phyloP scores from a whole-genome alignment of 2,888 invertebrate species.

The Troilus luridus region DNA sequence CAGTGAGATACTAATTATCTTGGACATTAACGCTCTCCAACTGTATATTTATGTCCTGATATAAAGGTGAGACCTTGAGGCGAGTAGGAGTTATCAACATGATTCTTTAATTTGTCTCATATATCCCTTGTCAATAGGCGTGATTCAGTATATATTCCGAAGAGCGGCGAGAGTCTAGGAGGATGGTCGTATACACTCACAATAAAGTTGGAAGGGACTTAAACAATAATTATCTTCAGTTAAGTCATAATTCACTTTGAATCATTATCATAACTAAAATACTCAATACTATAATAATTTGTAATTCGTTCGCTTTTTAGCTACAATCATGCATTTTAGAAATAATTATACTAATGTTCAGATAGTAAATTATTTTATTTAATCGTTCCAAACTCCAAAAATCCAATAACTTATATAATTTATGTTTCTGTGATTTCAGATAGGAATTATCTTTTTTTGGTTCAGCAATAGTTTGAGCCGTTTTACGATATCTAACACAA shows the following conservation, averaged over 20 bases:
- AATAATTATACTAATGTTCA: background rate
- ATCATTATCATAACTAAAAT: background rate
- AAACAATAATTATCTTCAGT: too few species aligned
- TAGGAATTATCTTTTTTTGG: too few species aligned
- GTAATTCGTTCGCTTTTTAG: background rate
- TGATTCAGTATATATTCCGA: background rate
- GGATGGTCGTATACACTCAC: background rate
- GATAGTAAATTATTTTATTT: too few species aligned
- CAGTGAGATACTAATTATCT: conserved; percentile 45
- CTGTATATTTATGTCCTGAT: background rate
- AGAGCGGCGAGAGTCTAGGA: background rate
- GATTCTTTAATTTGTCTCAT: conserved; percentile 10
- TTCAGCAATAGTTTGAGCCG: too few species aligned
- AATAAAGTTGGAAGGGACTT: background rate
- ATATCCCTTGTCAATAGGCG: background rate
- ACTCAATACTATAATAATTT: background rate
- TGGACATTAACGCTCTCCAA: conserved; percentile 33
- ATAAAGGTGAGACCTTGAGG: conserved; percentile 24
- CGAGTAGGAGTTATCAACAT: background rate
- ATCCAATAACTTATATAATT: too few species aligned
- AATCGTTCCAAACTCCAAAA: too few species aligned
- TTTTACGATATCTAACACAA: too few species aligned
- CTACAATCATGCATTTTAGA: background rate
- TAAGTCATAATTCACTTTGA: background rate
- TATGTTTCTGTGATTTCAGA: too few species aligned